phyloP scores from a whole-genome alignment of 2,113 vertebrate genomes.

The Sebastes schlegelii region DNA sequence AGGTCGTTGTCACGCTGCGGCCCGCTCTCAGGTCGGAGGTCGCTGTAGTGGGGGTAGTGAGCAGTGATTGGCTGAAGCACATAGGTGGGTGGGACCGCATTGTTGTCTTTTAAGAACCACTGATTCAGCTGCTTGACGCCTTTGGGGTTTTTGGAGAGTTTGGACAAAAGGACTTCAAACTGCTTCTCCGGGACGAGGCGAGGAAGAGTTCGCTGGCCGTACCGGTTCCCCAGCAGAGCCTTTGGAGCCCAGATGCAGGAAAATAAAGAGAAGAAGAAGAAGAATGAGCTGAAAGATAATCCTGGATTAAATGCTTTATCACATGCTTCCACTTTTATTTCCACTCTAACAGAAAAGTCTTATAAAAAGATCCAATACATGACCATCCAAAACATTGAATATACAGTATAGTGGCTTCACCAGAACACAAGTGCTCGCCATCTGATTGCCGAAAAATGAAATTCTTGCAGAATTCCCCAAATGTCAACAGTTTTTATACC shows the following conservation, averaged over 20 bases:
- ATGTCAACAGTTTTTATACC: too few species aligned
- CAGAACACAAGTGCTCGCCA: too few species aligned
- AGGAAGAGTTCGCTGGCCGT: constrained; percentile 82
- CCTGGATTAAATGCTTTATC: too few species aligned
- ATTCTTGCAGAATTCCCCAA: too few species aligned
- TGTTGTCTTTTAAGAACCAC: constrained; percentile 84
- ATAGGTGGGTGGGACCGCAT: constrained; percentile 81
- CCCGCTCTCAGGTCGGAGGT: constrained; percentile 63
- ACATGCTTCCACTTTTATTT: not conserved
- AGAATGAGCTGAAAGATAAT: not conserved
- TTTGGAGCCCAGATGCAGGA: constrained; percentile 52
- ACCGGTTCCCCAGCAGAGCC: constrained; percentile 88
- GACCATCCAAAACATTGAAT: not conserved
- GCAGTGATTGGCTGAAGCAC: constrained; percentile 84
- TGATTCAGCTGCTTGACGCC: constrained; percentile 77
- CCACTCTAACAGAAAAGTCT: not conserved
- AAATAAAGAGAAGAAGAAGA: constrained; percentile 16
- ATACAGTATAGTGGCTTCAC: not conserved
- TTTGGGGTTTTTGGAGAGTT: constrained; percentile 69
- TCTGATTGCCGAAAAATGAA: too few species aligned
- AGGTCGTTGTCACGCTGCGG: constrained; percentile 42
- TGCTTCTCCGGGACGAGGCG: constrained; percentile 77
- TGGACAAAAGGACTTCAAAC: constrained; percentile 82
- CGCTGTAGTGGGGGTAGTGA: constrained; percentile 75
- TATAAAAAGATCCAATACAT: not conserved